Conservation (phyloP, 2,797 vertebrate species). For the Danionella dracula region DNA sequence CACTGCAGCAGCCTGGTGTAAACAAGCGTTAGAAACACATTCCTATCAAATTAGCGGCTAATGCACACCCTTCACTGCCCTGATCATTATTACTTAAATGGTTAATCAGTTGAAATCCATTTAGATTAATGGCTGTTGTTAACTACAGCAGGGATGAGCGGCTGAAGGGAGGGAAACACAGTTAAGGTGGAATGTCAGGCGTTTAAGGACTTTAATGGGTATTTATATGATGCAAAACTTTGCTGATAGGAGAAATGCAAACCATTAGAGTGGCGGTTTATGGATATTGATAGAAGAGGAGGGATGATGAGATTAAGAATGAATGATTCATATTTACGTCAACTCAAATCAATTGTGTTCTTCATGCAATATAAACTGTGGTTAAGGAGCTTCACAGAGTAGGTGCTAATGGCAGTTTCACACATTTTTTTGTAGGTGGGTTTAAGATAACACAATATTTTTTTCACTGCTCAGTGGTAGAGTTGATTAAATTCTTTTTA, state of each 20-base stretch:
- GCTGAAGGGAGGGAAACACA: slow-evolving; percentile 25
- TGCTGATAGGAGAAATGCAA: not conserved
- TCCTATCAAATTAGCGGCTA: slow-evolving; percentile 51
- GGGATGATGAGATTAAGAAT: not conserved
- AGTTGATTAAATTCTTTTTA: too few relatives aligned
- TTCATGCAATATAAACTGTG: too few relatives aligned
- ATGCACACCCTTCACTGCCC: slow-evolving; percentile 44
- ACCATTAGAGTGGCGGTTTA: not conserved
- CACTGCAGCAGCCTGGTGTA: slow-evolving; percentile 26
- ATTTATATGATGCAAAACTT: slow-evolving; percentile 20
- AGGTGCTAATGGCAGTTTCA: too few relatives aligned
- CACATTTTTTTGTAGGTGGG: too few relatives aligned
- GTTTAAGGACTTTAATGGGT: slow-evolving; percentile 26
- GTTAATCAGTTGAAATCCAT: slow-evolving; percentile 53
- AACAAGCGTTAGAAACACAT: slow-evolving; percentile 49
- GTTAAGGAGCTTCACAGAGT: too few relatives aligned
- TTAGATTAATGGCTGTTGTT: slow-evolving; percentile 50
- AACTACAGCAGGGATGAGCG: slow-evolving; percentile 39
- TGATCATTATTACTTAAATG: slow-evolving; percentile 51
- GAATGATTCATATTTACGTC: too few relatives aligned
- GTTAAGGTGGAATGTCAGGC: slow-evolving; percentile 24
- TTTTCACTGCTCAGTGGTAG: too few relatives aligned
- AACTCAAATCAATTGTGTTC: too few relatives aligned
- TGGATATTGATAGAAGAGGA: not conserved
- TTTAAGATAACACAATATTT: too few relatives aligned